These are phyloP conservation scores for Zaprionus ornatus DNA, from an alignment of 1,140 invertebrate species.

Conservation along the genomic window DNA sequence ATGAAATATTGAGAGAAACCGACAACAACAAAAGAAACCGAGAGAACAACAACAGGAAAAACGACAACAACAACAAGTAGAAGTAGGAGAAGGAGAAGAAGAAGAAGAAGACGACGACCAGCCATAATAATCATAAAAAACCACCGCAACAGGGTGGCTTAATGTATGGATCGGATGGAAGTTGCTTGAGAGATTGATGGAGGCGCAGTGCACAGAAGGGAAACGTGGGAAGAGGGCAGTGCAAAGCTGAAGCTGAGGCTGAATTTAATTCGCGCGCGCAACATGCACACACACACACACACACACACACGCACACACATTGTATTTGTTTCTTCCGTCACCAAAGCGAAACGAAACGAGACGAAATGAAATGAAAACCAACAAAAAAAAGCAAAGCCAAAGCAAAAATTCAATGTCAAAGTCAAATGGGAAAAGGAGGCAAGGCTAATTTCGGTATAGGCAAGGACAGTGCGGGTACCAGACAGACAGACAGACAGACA, in stretches of 20 bases:
- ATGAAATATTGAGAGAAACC: conserved; percentile 39
- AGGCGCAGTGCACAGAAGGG: not conserved
- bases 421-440: conserved; percentile 8
- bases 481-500: not conserved
- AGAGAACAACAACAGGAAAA: conserved; percentile 4
- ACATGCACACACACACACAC: conserved; percentile 19
- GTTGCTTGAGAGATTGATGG: conserved; percentile 12
- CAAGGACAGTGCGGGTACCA: not conserved
- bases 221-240: not conserved
- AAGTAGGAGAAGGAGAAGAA: not conserved
- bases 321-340: conserved; percentile 38
- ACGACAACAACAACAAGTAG: conserved; percentile 21
- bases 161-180: conserved; percentile 13
- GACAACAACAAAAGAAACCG: conserved; percentile 17
- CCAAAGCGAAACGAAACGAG: conserved; percentile 35
- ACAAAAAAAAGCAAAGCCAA: conserved; percentile 4
- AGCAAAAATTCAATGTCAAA: conserved; percentile 39
- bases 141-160: conserved; percentile 33
- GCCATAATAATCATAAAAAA: conserved; percentile 18
- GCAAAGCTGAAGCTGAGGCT: conserved; percentile 18
- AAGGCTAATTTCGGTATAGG: conserved; percentile 9
- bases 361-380: conserved; percentile 11
- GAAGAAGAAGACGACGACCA: not conserved
- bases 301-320: conserved; percentile 16
- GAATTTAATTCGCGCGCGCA: conserved; percentile 38